Conservation (phyloP, 2,113 vertebrate species). For the Phyllostomus hastatus region DNA sequence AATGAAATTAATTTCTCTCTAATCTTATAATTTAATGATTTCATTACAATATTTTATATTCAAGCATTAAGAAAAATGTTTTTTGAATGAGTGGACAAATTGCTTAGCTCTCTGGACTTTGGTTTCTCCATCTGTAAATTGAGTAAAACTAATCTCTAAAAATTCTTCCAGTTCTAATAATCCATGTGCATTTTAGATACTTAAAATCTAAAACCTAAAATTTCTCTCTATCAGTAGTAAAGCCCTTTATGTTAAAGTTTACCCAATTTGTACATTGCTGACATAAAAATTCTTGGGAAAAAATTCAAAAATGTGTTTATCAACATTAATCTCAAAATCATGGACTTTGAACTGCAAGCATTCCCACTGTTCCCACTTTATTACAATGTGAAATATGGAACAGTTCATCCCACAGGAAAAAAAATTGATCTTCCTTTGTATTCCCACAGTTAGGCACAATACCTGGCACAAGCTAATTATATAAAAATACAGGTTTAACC, state of each 20-base stretch:
- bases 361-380: background rate
- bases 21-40: background rate
- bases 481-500: background rate
- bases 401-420: background rate
- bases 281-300: constrained; percentile 39
- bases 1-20: background rate
- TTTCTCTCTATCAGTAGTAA: constrained; percentile 33
- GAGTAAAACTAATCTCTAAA: background rate
- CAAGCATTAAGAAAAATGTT: background rate
- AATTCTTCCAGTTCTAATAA: background rate
- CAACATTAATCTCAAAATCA: constrained; percentile 22
- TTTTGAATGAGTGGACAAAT: background rate
- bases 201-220: constrained; percentile 30
- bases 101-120: background rate
- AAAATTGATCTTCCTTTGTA: background rate
- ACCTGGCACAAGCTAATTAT: background rate
- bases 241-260: constrained; percentile 44
- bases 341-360: background rate
- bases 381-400: constrained; percentile 27
- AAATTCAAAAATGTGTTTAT: constrained; percentile 33
- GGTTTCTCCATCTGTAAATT: constrained; percentile 23
- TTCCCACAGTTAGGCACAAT: background rate
- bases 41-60: background rate
- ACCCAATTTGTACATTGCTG: constrained; percentile 36
- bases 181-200: constrained; percentile 14